These are phyloP conservation scores for Meandrusa payeni DNA, from an alignment of 2,888 invertebrate genomes.

Conservation along the genomic window DNA sequence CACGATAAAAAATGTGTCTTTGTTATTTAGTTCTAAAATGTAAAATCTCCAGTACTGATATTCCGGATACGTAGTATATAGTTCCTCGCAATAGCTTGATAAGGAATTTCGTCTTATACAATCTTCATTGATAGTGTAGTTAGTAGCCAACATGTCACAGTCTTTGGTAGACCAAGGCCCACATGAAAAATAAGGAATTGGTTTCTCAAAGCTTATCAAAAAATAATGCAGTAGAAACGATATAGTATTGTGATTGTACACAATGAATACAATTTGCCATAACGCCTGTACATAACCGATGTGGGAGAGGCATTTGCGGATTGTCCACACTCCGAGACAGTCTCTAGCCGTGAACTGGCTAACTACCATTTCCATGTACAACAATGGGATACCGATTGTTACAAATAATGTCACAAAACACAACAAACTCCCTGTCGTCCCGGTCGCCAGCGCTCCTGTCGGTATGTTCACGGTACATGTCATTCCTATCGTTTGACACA, in stretches of 20 bases:
- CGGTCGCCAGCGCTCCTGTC: conserved; percentile 39
- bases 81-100: conserved; percentile 40
- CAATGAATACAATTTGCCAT: conserved; percentile 46
- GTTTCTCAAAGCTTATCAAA: conserved; percentile 61
- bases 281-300: conserved; percentile 52
- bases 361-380: conserved; percentile 64
- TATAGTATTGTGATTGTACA: conserved; percentile 47
- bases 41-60: conserved; percentile 57
- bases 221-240: conserved; percentile 59
- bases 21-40: conserved; percentile 31
- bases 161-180: conserved; percentile 47
- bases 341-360: conserved; percentile 64
- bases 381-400: conserved; percentile 54
- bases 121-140: conserved; percentile 57
- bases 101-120: conserved; percentile 42
- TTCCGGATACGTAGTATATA: conserved; percentile 56
- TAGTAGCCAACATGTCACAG: conserved; percentile 48
- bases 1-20: conserved; percentile 37
- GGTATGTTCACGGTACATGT: conserved; percentile 43
- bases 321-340: conserved; percentile 58
- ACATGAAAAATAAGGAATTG: conserved; percentile 56
- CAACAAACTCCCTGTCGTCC: conserved; percentile 47
- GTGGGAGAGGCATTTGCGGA: conserved; percentile 53
- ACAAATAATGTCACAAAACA: conserved; percentile 38
- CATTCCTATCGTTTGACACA: conserved; percentile 46